phyloP scores from a whole-genome alignment of 2,113 vertebrate species.

The Xiphorhynchus elegans region DNA sequence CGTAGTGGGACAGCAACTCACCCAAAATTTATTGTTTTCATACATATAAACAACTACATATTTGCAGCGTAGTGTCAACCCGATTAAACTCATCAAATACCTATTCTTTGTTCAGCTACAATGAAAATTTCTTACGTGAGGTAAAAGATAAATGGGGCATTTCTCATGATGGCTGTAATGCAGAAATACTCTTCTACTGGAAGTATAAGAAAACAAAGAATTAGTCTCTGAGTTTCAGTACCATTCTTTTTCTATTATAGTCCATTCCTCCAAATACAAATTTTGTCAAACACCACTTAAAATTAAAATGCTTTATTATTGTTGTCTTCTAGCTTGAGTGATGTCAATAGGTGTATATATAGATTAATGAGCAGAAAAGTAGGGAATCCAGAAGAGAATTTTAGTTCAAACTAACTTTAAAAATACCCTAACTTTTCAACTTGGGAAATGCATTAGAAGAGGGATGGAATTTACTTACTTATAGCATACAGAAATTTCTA shows the following conservation, averaged over 20 bases:
- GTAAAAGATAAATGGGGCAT: not conserved
- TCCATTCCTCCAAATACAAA: not conserved
- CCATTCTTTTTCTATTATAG: not conserved
- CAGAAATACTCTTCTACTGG: not conserved
- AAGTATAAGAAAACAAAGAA: not conserved
- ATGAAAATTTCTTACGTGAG: not conserved
- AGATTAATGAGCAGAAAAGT: not conserved
- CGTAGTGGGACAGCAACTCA: not conserved
- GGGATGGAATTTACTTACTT: not conserved
- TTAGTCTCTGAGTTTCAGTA: not conserved
- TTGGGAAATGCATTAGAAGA: not conserved
- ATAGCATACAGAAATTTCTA: not conserved
- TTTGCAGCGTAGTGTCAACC: not conserved
- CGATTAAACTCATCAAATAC: conserved; percentile 26
- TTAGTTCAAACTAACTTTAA: not conserved
- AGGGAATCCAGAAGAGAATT: not conserved
- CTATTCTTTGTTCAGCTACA: conserved; percentile 1
- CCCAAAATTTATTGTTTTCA: not conserved
- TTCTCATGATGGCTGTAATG: not conserved
- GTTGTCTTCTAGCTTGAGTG: not conserved
- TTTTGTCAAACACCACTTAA: not conserved
- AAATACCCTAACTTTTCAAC: not conserved
- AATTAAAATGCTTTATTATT: not conserved
- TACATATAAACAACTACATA: not conserved
- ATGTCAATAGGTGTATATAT: not conserved